Evolutionary conservation across 2,797 vertebrate genomes (phyloP), one percentile per base, ranked within the genome.

Genomic region (Tokudaia muenninki): DNA sequence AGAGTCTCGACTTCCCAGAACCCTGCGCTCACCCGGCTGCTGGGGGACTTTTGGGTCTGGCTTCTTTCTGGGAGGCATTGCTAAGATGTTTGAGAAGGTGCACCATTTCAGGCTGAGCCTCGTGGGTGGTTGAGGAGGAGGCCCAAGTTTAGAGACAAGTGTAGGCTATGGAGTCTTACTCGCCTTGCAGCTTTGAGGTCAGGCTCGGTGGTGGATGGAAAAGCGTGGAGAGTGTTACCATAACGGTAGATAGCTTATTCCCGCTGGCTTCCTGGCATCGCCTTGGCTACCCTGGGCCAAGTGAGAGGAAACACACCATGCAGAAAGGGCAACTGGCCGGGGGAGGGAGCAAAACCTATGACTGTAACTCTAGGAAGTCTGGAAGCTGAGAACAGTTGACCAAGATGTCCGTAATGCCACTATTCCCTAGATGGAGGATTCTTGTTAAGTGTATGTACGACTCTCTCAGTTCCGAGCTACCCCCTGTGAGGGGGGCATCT

Each of bases 81-180:
- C 65, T 13, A 67, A 91, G 1, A 70, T 55, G 77, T 94, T 89
- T 55, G 70, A 50, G 63, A 44, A 97, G 83, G 41, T n/a, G 37
- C 12, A n/a, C 21, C 0, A 4, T 22, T 57, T 57, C 0, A 2
- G 52, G 50, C 55, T 31, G 47, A 90, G 70, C 59, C 72, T 11
- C 2, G 1, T 19, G 3, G 22, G 81, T 21, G 91, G 83, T 22
- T 26, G 63, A 65, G 92, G 16, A 50, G 31, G 57, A 6, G 63
- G 41, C 34, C 47, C n/a, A 1, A 29, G 44, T 14, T 59, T 50
- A 50, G 86, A 79, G 16, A 0, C 26, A 12, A 50, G 83, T 47
- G 24, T 41, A 47, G 29, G 8, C 41, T 22, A 10, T 6, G 1
- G 0, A 0, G 26, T n/a, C 3, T 0, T 0, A 0, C 63, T 52